Evolutionary conservation across 2,113 vertebrate genomes (phyloP).

Genomic region (Ifrita kowaldi): DNA sequence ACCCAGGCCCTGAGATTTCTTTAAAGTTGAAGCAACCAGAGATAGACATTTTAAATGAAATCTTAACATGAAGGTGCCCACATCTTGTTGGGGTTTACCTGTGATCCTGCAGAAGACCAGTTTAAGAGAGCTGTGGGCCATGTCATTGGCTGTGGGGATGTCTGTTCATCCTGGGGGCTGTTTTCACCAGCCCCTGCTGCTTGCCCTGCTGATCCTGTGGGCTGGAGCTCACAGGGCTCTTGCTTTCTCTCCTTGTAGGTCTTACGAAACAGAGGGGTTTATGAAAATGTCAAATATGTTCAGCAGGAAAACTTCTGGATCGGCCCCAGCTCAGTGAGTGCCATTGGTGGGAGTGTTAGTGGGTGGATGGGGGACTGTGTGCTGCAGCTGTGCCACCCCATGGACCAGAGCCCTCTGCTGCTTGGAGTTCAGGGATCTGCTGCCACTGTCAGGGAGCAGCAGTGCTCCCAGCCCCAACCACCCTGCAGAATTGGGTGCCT

Average conservation of each 20-base stretch:
- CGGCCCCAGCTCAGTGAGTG: slow-evolving; percentile 92
- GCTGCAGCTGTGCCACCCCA: not conserved
- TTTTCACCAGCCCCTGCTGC: not conserved
- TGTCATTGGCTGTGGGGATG: not conserved
- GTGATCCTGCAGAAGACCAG: not conserved
- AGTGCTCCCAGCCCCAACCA: not conserved
- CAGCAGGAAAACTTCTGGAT: slow-evolving; percentile 99
- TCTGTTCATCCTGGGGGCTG: not conserved
- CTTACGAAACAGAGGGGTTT: slow-evolving; percentile 94
- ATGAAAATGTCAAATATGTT: slow-evolving; percentile 97
- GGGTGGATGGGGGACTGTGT: not conserved
- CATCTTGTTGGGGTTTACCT: not conserved
- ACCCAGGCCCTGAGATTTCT: not conserved
- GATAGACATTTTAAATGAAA: not conserved
- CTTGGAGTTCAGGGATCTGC: not conserved
- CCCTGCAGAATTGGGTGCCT: not conserved
- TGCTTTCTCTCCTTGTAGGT: slow-evolving; percentile 74
- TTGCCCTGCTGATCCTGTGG: not conserved
- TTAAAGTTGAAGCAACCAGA: not conserved
- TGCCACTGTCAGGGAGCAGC: not conserved
- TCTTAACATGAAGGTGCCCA: not conserved
- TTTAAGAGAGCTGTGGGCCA: not conserved
- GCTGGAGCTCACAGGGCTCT: not conserved
- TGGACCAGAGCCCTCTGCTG: not conserved
- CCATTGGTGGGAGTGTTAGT: not conserved